Base-by-base conservation (phyloP, 2,113 vertebrate genomes). In the Ptilorrhoa leucosticta region DNA sequence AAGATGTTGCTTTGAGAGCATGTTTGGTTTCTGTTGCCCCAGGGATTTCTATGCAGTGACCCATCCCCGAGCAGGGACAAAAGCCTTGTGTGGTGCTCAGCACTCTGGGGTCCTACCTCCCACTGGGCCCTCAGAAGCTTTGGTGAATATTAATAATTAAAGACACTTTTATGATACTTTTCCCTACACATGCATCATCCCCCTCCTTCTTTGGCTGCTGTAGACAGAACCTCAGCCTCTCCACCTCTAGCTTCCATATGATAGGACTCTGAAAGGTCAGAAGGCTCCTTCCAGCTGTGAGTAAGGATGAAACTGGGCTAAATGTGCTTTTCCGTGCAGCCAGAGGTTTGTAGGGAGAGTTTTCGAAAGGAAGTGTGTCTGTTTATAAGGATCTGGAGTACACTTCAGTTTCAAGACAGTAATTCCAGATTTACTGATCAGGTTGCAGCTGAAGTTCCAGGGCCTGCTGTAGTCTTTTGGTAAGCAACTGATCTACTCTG, bases 281-380 rank as follows among this genome's bases (percentile, higher is more conserved):
- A 65, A 75, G 27, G 3, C 8, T 76, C 0, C 0, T 72, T 75
- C 48, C 37, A 79, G 22, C 65, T 83, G 26, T 42, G 7, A 45
- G 4, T 31, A 63, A 70, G 37, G 33, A 56, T 40, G 27, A 83
- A 15, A 44, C 44, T 47, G 28, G 5, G 27, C 26, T 89, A 54
- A 88, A 80, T 0, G 0, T 65, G 45, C 8, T 75, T 75, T 71
- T 68, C 35, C 1, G 0, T 30, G 24, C 48, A 53, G 37, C 28
- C 57, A 60, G 48, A 69, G 4, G 2, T 71, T 63, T 64, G 5
- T n/a, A 60, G 19, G 37, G 31, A 72, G 37, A 65, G 48, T 48
- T 91, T 92, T 83, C 58, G 31, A 53, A 42, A 69, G 79, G 54
- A 91, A 83, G 11, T 13, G 2, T 61, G 21, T 85, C 16, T 80